Evolutionary conservation across 1,140 invertebrate species (phyloP), one percentile per base, ranked within the genome.

Genomic region (Drosophila erecta): DNA sequence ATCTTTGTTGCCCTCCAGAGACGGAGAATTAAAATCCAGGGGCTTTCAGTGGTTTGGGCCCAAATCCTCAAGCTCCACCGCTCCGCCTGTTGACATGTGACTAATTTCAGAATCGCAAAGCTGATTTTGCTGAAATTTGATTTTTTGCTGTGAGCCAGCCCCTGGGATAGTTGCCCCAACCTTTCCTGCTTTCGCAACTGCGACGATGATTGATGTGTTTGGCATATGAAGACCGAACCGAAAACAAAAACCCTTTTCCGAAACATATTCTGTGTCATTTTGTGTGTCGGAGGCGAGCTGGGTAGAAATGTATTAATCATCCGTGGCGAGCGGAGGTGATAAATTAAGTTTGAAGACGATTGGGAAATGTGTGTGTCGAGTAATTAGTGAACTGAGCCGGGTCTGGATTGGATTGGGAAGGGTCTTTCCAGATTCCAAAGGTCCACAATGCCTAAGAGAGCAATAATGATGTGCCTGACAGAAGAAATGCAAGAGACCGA

Each of bases 261-360:
- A 83, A 83, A 76, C 83, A 87, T 89, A 86, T 86, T 87, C 86
- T 67, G 76, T 87, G 75, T 79, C 61, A 67, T 44, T 75, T 71
- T 81, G 70, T 80, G 59, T 61, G 47, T 17, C 44, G n/a, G 38
- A 33, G 37, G 33, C 20, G 33, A 20, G 62, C 10, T 2, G 35
- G 3, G 35, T 14, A 54, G 62, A 70, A 73, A 83, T 78, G 65
- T 87, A 86, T 87, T 87, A 86, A 87, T 86, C 78, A 79, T 83
- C 53, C 41, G 40, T 64, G 81, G 70, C 51, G 50, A 44, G 43
- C 37, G 65, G 43, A 46, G 66, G 79, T 86, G 81, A 86, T 86
- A 86, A 86, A 87, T 86, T 81, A 87, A 74, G 71, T 76, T 76
- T 65, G 33, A 76, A 71, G 60, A 58, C 73, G 72, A 76, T 76